Evolutionary conservation across 2,888 invertebrate genomes (phyloP).

Genomic region (Microplitis manilae): DNA sequence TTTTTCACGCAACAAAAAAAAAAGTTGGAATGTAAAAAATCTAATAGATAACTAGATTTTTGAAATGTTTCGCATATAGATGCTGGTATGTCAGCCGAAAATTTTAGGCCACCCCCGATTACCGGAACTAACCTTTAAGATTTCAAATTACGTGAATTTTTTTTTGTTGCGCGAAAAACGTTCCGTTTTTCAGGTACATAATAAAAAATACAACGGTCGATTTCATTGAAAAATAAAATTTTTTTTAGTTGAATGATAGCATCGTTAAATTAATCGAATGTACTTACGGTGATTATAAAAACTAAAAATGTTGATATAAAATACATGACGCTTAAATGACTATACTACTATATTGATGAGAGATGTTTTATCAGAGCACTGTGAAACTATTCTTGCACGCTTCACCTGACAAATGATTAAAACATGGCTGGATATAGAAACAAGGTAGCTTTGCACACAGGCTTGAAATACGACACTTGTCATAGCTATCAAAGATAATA

Average conservation of each 20-base stretch:
- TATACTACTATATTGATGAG: constrained; percentile 34
- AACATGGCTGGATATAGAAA: constrained; percentile 47
- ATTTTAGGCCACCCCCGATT: too few species aligned
- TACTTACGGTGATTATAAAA: constrained; percentile 42
- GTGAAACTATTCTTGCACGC: constrained; percentile 31
- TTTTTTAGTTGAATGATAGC: background rate
- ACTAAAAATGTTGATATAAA: constrained; percentile 14
- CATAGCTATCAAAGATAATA: constrained; percentile 47
- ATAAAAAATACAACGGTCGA: too few species aligned
- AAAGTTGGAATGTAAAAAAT: too few species aligned
- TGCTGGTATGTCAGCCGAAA: too few species aligned
- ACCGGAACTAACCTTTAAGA: too few species aligned
- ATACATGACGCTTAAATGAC: constrained; percentile 46
- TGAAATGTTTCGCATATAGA: too few species aligned
- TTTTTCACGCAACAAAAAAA: too few species aligned
- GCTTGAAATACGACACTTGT: constrained; percentile 44
- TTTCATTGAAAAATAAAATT: too few species aligned
- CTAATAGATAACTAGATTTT: too few species aligned
- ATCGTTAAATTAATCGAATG: background rate
- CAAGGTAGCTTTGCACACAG: constrained; percentile 15
- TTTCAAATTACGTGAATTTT: too few species aligned
- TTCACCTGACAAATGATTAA: constrained; percentile 55
- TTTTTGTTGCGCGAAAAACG: too few species aligned
- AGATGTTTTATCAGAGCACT: constrained; percentile 39
- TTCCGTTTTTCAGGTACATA: too few species aligned